Evolutionary conservation across 2,888 invertebrate species (phyloP).

Genomic region (Celastrina argiolus): DNA sequence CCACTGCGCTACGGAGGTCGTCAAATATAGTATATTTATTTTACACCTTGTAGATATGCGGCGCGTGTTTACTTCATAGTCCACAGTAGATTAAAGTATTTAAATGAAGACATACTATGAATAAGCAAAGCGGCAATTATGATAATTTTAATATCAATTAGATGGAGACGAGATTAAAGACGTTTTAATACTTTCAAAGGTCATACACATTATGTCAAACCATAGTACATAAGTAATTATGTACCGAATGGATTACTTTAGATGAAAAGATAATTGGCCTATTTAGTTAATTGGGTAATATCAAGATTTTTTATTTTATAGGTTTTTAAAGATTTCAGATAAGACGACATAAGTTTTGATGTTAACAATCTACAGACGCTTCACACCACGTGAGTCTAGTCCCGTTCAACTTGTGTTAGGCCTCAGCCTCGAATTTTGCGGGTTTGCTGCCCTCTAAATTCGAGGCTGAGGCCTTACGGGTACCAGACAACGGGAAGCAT

Average conservation of each 20-base stretch:
- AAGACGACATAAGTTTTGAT: neutral
- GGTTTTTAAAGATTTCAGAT: neutral
- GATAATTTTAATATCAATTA: slow-evolving; percentile 8
- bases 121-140: neutral
- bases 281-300: slow-evolving; percentile 1
- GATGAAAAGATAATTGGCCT: neutral
- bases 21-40: too few species aligned
- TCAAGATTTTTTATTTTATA: neutral
- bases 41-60: too few species aligned
- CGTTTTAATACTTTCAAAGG: neutral
- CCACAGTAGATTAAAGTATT: too few species aligned
- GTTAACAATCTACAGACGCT: too few species aligned
- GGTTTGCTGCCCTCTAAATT: too few species aligned
- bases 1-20: too few species aligned
- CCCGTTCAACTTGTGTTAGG: too few species aligned
- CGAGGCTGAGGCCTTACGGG: too few species aligned
- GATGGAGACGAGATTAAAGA: neutral
- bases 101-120: neutral
- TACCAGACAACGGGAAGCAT: too few species aligned
- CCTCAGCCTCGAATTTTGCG: too few species aligned
- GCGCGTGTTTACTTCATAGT: too few species aligned
- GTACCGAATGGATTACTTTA: neutral
- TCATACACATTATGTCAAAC: neutral
- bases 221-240: neutral
- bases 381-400: too few species aligned